Conservation (phyloP, 2,113 vertebrate species). For the Rhynchopsitta pachyrhyncha region DNA sequence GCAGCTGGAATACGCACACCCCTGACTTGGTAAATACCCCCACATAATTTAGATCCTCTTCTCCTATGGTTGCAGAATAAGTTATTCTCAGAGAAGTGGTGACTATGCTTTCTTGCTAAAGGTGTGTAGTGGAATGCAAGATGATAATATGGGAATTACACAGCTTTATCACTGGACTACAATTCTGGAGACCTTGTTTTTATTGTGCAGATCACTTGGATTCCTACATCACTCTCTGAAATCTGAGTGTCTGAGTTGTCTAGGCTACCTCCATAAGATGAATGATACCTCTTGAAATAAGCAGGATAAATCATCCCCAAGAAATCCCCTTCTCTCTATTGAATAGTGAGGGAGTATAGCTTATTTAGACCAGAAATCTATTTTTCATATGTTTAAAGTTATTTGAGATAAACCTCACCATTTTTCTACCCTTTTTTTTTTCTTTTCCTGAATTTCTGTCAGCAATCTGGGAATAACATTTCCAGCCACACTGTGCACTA, state of each 20-base stretch:
- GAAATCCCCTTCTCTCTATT: background rate
- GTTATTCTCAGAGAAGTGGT: background rate
- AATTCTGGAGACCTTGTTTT: background rate
- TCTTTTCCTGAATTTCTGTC: background rate
- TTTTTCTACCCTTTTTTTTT: background rate
- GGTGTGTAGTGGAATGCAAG: background rate
- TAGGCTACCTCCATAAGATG: background rate
- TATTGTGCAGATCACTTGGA: background rate
- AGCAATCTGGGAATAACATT: background rate
- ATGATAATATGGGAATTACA: background rate
- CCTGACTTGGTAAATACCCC: background rate
- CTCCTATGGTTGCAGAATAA: background rate
- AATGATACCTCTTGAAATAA: background rate
- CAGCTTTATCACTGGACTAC: background rate
- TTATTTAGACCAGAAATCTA: slow-evolving; percentile 35
- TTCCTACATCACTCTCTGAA: background rate
- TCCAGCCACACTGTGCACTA: background rate
- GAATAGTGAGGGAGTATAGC: background rate
- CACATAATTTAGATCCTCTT: background rate
- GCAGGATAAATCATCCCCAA: slow-evolving; percentile 1
- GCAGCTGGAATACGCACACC: background rate
- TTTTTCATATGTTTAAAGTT: slow-evolving; percentile 3
- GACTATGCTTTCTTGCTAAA: background rate
- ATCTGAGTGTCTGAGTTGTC: background rate
- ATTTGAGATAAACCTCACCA: background rate